Conservation (phyloP, 1,140 invertebrate genomes). For the Leptinotarsa defecta region DNA sequence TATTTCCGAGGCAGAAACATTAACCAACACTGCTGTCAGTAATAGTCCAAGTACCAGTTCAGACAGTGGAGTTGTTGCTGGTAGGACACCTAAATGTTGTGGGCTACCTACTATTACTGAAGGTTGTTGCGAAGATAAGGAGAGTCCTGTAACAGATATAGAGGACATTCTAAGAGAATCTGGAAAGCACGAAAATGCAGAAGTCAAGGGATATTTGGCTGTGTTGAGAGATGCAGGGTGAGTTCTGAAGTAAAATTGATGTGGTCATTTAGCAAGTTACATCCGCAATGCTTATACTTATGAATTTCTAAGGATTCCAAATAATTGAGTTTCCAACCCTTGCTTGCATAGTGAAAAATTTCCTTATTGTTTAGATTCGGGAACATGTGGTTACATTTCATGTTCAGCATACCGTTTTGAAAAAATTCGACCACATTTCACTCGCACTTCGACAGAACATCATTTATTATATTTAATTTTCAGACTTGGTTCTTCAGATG, state of each 20-base stretch:
- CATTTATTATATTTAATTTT: background rate
- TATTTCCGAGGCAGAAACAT: slow-evolving; percentile 30
- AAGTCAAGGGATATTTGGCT: slow-evolving; percentile 17
- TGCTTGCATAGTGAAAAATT: no score
- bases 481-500: background rate
- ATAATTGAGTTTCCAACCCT: no score
- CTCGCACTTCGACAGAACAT: no score
- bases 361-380: no score
- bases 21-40: slow-evolving; percentile 14
- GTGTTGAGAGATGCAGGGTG: slow-evolving; percentile 17
- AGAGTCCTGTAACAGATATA: slow-evolving; percentile 67
- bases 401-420: no score
- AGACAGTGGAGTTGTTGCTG: slow-evolving; percentile 44
- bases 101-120: slow-evolving; percentile 49
- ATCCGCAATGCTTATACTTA: no score
- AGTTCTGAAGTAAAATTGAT: background rate
- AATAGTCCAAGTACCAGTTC: slow-evolving; percentile 41
- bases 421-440: no score
- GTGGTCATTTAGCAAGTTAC: no score
- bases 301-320: no score
- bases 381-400: no score
- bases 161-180: slow-evolving; percentile 64
- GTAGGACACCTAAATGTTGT: slow-evolving; percentile 43
- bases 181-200: background rate
- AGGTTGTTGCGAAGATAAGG: slow-evolving; percentile 53